phyloP scores from a whole-genome alignment of 2,888 invertebrate genomes.

The Eutolmus rufibarbis region DNA sequence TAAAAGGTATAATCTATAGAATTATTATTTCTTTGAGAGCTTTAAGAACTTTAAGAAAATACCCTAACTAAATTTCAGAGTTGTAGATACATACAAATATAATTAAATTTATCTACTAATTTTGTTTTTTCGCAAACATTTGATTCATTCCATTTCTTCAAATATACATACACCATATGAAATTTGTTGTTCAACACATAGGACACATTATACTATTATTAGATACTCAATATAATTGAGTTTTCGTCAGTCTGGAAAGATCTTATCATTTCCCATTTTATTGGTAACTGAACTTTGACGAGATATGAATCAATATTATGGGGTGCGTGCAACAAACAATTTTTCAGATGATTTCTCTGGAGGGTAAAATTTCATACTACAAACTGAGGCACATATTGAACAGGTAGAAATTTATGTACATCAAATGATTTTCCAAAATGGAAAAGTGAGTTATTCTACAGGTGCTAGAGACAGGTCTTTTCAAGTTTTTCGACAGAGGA shows the following conservation, averaged over 20 bases:
- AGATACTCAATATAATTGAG: too few relatives aligned
- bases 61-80: too few relatives aligned
- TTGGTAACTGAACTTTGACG: neutral
- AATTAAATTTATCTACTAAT: too few relatives aligned
- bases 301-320: neutral
- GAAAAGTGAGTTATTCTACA: neutral
- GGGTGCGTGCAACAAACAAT: neutral
- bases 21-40: too few relatives aligned
- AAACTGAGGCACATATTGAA: neutral
- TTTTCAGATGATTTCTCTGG: neutral
- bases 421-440: neutral
- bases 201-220: too few relatives aligned
- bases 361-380: neutral
- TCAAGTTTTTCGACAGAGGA: neutral
- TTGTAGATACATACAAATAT: too few relatives aligned
- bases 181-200: too few relatives aligned
- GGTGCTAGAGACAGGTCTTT: neutral
- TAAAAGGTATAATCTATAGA: too few relatives aligned
- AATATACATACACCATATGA: too few relatives aligned
- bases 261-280: neutral
- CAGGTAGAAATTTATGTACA: neutral
- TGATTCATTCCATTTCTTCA: too few relatives aligned
- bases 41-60: too few relatives aligned
- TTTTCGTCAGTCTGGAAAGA: neutral
- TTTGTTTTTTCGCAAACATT: too few relatives aligned